Evolutionary conservation across 2,797 vertebrate genomes (phyloP), one percentile per base, ranked within the genome.

Genomic region (Todus mexicanus): DNA sequence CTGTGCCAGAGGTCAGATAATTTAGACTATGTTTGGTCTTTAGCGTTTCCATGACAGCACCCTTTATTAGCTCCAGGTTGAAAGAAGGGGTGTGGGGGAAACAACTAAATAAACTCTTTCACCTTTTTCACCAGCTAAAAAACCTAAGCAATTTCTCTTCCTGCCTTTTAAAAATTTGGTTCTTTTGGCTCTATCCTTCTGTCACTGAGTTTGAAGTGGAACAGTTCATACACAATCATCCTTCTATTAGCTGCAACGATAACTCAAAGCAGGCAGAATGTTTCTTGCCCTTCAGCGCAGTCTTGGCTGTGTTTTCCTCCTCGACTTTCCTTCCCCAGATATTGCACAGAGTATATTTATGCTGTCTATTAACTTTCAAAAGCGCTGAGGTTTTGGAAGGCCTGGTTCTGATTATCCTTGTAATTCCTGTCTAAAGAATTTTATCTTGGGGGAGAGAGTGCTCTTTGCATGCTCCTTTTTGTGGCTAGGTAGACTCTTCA

Each of bases 1-100:
- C 90, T 95, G 70, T 82, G 84, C 91, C 88, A 96, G 91, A 90
- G 94, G 93, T 94, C 96, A 96, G 86, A 77, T 69, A 90, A 93
- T 91, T 92, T 60, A 84, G 66, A 63, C 4, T 5, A 57, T 81
- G 77, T 92, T 97, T 93, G 87, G 85, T 87, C 90, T 93, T 93
- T 56, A 79, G 66, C 0, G 54, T 93, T 97, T 93, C 94, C 93
- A 95, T 87, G 92, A 96, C 76, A 95, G 76, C 80, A 81, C 48
- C 59, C 68, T 90, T 96, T 95, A 96, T 96, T 95, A 87, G 78
- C 60, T 84, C 77, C 90, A 92, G 83, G 48, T 51, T 91, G 76
- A 65, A 87, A 61, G 48, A 37, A 33, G 35, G 20, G 20, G 66
- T 21, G 48, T 8, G 11, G 11, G 15, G 11, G 7, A 11, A 31